A percentile compares a stretch with the other conserved stretches of the same genome.
Evolutionary conservation across 2,797 vertebrate genomes (phyloP).

Genomic region (Sitta carolinensis): DNA sequence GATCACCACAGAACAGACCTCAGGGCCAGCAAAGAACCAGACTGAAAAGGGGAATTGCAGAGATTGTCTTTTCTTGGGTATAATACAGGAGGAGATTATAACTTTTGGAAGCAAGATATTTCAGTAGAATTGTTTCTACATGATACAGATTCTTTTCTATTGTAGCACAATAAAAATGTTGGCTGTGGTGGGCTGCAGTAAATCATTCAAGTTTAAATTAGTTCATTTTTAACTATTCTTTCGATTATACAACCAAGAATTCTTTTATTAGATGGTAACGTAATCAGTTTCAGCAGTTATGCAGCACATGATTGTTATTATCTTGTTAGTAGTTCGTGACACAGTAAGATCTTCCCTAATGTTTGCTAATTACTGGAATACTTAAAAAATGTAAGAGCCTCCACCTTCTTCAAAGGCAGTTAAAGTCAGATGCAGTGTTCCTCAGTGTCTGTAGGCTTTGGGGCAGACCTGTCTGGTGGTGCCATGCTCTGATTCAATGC

Average conservation of each 20-base stretch:
- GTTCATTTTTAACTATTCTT: neutral
- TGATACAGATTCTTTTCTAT: neutral
- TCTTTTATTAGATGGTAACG: slow-evolving; percentile 43
- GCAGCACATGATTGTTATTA: slow-evolving; percentile 47
- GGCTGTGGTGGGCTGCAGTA: slow-evolving; percentile 7
- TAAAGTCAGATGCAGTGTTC: neutral
- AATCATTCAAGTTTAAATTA: slow-evolving; percentile 40
- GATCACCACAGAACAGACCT: neutral
- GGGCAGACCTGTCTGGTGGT: neutral
- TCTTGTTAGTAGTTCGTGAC: slow-evolving; percentile 40
- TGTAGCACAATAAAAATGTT: neutral
- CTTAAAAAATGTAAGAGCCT: neutral
- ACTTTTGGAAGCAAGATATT: neutral
- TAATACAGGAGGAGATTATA: neutral
- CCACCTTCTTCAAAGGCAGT: neutral
- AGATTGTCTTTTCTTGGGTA: neutral
- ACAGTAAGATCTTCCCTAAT: slow-evolving; percentile 9
- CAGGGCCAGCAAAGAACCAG: neutral
- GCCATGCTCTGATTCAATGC: neutral
- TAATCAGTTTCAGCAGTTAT: slow-evolving; percentile 20
- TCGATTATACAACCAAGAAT: neutral
- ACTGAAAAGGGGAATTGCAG: neutral
- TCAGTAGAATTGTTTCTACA: neutral
- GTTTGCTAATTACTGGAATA: slow-evolving; percentile 26
- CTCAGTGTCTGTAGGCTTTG: neutral